Evolutionary conservation across 2,888 invertebrate species (phyloP).

Genomic region (Thymelicus sylvestris): DNA sequence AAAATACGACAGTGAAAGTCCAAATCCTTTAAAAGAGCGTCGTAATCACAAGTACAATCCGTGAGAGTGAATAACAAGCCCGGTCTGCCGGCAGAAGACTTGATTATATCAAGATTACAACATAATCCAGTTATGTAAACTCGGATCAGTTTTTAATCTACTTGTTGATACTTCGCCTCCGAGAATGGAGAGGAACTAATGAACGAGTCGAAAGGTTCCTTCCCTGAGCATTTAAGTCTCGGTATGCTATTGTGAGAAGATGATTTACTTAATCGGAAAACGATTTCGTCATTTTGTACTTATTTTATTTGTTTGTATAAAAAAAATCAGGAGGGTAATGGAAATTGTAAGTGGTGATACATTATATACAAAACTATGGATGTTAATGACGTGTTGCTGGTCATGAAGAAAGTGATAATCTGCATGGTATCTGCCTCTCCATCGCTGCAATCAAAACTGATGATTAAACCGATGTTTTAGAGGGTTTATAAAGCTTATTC

Average conservation of each 20-base stretch:
- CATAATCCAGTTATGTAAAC: constrained; percentile 45
- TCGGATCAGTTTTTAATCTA: constrained; percentile 45
- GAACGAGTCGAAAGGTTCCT: constrained; percentile 1
- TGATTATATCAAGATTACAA: constrained; percentile 37
- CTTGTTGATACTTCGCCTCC: constrained; percentile 23
- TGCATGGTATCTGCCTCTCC: too few relatives aligned
- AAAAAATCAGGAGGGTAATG: too few relatives aligned
- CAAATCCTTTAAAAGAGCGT: constrained; percentile 2
- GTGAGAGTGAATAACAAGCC: constrained; percentile 2
- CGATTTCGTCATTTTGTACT: background rate
- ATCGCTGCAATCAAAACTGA: too few relatives aligned
- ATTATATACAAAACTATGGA: too few relatives aligned
- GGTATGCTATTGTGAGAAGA: constrained; percentile 13
- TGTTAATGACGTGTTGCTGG: too few relatives aligned
- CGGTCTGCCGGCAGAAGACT: background rate
- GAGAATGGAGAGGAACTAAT: constrained; percentile 20
- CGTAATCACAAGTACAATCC: background rate
- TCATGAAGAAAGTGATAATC: too few relatives aligned
- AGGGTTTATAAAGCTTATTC: too few relatives aligned
- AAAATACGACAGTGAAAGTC: too few relatives aligned
- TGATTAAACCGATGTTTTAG: too few relatives aligned
- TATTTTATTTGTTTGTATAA: too few relatives aligned
- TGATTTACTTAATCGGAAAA: background rate
- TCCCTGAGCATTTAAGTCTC: constrained; percentile 8
- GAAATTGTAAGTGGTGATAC: too few relatives aligned